Base-by-base conservation (phyloP, 1,140 invertebrate species). In the Lordiphosa clarofinis region DNA sequence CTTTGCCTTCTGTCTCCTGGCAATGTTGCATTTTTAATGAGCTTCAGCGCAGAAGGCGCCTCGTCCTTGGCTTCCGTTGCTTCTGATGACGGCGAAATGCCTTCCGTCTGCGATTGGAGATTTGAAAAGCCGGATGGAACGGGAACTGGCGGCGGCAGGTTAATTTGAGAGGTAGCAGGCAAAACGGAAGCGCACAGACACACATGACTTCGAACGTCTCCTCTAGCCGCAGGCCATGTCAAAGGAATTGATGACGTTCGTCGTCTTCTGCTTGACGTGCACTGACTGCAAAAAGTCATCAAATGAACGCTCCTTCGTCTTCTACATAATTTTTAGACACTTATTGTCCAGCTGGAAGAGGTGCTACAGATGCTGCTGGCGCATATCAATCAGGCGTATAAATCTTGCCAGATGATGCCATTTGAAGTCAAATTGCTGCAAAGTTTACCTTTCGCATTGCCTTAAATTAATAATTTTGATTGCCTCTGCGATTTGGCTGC, bases 221-320 rank as follows among this genome's bases (percentile, higher is more conserved):
- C 33, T 10, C 56, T 52, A 59, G 73, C 64, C 68, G 68, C 58
- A 78, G 63, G 68, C 55, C 73, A 78, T 78, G 68, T 78, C 63
- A 78, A 78, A 78, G 50, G 68, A 78, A 78, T 70, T 76, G 73
- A 71, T 75, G 73, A 71, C 57, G 73, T 52, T 68, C 67, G 62
- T 58, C 67, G 58, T 71, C 63, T 68, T 49, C 24, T 21, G 21
- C 13, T 64, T 58, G 58, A 78, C 73, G 74, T 76, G 73, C 63
- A 44, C 57, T 73, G 73, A 60, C 73, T 76, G 73, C 68, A 78
- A 73, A 78, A 72, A 49, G 57, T 62, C 56, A 49, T 49, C 44
- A 55, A 19, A 47, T 15, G 28, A 19, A 24, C 24, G 19, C 52
- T 31, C n/a, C 28, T 13, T 5, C 7, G 4, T 13, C 9, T 33